phyloP scores from a whole-genome alignment of 2,797 vertebrate genomes.

The Myotis myotis region DNA sequence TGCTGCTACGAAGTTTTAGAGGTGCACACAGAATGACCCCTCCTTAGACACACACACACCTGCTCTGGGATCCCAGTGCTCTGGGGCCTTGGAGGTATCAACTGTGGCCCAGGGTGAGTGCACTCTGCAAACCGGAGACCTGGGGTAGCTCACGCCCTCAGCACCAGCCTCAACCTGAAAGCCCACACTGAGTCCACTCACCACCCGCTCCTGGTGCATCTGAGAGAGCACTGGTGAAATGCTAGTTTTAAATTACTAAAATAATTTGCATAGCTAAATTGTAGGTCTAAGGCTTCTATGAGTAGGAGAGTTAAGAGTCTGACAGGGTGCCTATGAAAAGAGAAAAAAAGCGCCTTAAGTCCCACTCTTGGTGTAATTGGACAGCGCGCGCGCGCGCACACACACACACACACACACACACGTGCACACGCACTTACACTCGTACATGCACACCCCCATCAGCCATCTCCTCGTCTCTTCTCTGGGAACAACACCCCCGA shows the following conservation, averaged over 20 bases:
- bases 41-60: neutral
- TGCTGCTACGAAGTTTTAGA: conserved; percentile 74
- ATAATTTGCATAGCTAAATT: conserved; percentile 91
- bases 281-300: conserved; percentile 90
- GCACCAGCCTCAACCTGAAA: conserved; percentile 19
- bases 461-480: conserved; percentile 2
- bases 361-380: conserved; percentile 74
- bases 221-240: conserved; percentile 85
- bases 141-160: conserved; percentile 19
- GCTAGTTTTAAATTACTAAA: conserved; percentile 84
- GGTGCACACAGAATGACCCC: conserved; percentile 68
- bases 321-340: conserved; percentile 80
- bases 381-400: neutral
- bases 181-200: conserved; percentile 77
- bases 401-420: too few relatives aligned
- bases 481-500: neutral
- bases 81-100: neutral
- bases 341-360: conserved; percentile 79
- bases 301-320: conserved; percentile 83
- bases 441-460: neutral
- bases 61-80: conserved; percentile 6
- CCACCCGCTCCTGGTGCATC: conserved; percentile 83
- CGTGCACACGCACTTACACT: neutral
- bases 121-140: neutral
- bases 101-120: conserved; percentile 1